Conservation (phyloP, 2,113 vertebrate species). For the Suncus etruscus region DNA sequence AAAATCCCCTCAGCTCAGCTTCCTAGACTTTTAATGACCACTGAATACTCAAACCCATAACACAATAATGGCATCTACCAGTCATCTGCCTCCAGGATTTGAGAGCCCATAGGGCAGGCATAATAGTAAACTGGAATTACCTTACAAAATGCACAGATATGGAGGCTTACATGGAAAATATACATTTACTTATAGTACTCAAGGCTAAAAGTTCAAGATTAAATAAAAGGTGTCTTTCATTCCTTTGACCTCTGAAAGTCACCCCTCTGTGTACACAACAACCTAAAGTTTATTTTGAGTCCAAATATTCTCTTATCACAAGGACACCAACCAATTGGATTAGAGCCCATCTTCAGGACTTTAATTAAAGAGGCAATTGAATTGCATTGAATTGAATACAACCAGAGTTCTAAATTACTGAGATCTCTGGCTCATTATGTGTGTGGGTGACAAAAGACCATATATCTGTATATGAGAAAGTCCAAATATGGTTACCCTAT, state of each 20-base stretch:
- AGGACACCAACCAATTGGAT: not conserved
- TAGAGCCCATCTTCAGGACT: not conserved
- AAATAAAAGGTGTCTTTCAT: not conserved
- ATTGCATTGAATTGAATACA: not conserved
- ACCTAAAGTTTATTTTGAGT: not conserved
- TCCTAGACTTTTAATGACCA: not conserved
- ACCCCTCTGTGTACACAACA: not conserved
- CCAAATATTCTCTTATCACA: not conserved
- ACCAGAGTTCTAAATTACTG: not conserved
- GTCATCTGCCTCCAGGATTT: not conserved
- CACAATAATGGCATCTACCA: no score
- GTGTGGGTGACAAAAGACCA: not conserved
- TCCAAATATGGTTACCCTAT: accelerated
- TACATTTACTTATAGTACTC: not conserved
- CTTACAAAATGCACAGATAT: not conserved
- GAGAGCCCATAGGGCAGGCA: not conserved
- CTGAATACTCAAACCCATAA: not conserved
- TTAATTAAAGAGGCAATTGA: not conserved
- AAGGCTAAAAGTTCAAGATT: not conserved
- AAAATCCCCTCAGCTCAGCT: not conserved
- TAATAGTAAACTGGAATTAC: no score
- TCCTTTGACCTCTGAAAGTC: no score
- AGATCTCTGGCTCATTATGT: not conserved
- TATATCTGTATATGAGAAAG: not conserved
- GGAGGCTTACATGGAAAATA: not conserved